Base-by-base conservation (phyloP, 2,797 vertebrate species). In the Neosilurus mollespiculum region DNA sequence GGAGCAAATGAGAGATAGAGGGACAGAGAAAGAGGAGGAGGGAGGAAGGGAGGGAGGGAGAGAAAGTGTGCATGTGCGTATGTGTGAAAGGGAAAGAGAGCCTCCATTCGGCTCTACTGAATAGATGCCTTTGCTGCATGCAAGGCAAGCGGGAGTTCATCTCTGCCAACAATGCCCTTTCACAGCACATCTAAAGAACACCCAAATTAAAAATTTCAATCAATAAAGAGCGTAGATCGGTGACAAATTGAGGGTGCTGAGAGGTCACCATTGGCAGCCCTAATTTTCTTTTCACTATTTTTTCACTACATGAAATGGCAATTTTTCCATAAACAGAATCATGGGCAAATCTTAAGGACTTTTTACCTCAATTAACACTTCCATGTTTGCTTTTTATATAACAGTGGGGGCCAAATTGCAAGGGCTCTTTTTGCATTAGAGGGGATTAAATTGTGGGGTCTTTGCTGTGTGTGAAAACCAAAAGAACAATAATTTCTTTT, bases 191-290 rank as follows among this genome's bases (percentile, higher is more conserved):
- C 95, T 93, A 95, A 96, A 95, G 94, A 94, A 95, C 93, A 92
- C 93, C 94, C 95, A 96, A 98, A 97, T 97, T 96, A 97, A 97
- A 95, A 96, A 96, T 95, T 96, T 95, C 93, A 93, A 96, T 94
- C 95, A 96, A 96, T 95, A 97, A 96, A 96, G 92, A 91, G 88
- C 86, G 92, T 93, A 93, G 94, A 95, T 95, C 93, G 92, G 93
- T 95, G 96, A 96, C 95, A 97, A 96, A 96, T 95, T 96, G 95
- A 92, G 90, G 92, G 94, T 94, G 94, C 88, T 91, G 91, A 93
- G 93, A 92, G 93, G 92, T 94, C 93, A 95, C 90, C 83, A 89
- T 91, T 91, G 93, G 82, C 90, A 84, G 91, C 90, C 92, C 89
- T 91, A 87, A 92, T 93, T 94, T 93, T 91, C 83, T 78, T 89